These are phyloP conservation scores for Eurosta solidaginis DNA, from an alignment of 1,140 invertebrate species.

Conservation along the genomic window DNA sequence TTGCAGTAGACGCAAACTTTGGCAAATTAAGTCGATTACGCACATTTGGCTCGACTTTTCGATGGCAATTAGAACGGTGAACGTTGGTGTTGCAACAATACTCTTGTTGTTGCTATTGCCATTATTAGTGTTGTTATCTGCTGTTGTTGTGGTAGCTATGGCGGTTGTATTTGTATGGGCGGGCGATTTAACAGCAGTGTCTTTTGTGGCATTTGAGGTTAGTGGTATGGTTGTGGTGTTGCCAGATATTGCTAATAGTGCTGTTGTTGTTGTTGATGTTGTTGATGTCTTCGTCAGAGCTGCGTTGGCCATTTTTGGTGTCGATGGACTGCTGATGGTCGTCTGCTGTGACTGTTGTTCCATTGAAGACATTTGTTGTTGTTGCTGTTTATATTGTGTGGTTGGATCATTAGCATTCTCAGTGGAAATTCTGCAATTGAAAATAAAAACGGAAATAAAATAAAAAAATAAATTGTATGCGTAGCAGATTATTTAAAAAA, in stretches of 20 bases:
- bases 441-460: neutral
- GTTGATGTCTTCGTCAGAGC: neutral
- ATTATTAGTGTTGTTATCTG: conserved; percentile 32
- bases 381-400: neutral
- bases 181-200: neutral
- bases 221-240: neutral
- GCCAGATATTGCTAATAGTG: neutral
- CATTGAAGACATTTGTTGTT: conserved; percentile 2
- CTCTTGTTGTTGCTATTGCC: conserved; percentile 32
- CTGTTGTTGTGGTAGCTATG: neutral
- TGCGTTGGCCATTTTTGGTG: neutral
- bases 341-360: conserved; percentile 5
- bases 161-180: neutral
- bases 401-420: conserved; percentile 17
- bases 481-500: neutral
- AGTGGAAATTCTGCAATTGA: neutral
- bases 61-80: conserved; percentile 60
- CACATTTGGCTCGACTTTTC: conserved; percentile 58
- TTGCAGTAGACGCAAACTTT: conserved; percentile 57
- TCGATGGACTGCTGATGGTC: neutral
- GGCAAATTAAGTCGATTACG: conserved; percentile 60
- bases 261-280: neutral
- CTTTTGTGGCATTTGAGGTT: conserved; percentile 10
- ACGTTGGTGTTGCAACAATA: conserved; percentile 43
- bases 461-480: neutral